Evolutionary conservation across 2,888 invertebrate genomes (phyloP).

Genomic region (Polymixis lichenea): DNA sequence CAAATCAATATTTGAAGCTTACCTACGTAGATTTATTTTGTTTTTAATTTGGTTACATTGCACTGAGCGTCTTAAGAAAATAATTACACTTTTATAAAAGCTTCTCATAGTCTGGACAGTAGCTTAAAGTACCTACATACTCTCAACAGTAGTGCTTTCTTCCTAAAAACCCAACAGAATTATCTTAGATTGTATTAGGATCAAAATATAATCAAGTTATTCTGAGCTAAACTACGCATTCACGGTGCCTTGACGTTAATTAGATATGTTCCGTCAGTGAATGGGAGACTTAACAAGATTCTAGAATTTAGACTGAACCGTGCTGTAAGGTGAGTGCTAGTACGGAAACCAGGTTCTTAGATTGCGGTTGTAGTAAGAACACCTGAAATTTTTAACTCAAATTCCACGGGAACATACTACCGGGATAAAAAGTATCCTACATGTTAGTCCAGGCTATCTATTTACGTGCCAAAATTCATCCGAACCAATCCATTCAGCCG

Average conservation of each 20-base stretch:
- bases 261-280: slow-evolving; percentile 41
- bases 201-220: slow-evolving; percentile 28
- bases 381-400: background rate
- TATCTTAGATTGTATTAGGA: slow-evolving; percentile 22
- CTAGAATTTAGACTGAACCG: background rate
- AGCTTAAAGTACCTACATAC: background rate
- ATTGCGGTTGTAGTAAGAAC: background rate
- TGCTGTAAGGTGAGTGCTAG: background rate
- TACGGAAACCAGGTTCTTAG: background rate
- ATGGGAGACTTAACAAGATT: slow-evolving; percentile 36
- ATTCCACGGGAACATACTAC: background rate
- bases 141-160: background rate
- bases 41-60: background rate
- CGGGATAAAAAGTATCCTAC: too few relatives aligned
- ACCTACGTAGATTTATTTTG: background rate
- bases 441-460: too few relatives aligned
- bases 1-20: slow-evolving; percentile 12
- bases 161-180: slow-evolving; percentile 30
- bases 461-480: too few relatives aligned
- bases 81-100: background rate
- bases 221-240: slow-evolving; percentile 27
- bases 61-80: background rate
- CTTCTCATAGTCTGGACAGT: background rate
- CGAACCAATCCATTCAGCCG: too few relatives aligned
- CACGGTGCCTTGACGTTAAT: slow-evolving; percentile 40